Evolutionary conservation across 2,888 invertebrate genomes (phyloP), one percentile per base, ranked within the genome.

Genomic region (Aphidius colemani): DNA sequence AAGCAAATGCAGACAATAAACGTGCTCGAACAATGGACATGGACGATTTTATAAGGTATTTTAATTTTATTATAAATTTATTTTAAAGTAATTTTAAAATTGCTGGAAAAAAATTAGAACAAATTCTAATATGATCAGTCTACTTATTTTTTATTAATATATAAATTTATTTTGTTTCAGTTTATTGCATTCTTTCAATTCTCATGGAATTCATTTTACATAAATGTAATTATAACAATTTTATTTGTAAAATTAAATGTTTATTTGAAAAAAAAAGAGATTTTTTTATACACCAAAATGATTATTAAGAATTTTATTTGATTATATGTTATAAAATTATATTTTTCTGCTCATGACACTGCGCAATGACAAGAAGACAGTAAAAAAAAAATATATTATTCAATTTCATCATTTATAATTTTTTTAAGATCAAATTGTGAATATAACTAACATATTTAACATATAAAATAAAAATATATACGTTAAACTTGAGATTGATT

Each of bases 11-110:
- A 75, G 90, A 89, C 61, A 87, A 91, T 71, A 90, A 90, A 81
- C 87, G 99, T 76, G 95, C 98, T 0, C 86, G 98, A 74, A 90
- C 89, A 6, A 95, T 99, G 97, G 96, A 97, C 78, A 90, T 94
- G 71, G 98, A 98, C 85, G 98, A 99, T 80, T 98, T 99, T 79
- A 90, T 97, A 84, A 87, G 86, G 85, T 87, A 84, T 70, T 46
- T 50, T 63, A 40, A 41, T 39, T 30, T 64, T 61, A 48, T 66
- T 61, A 1, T 39, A 11, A 53, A 59, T 58, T 48, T 61, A 41
- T 49, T 64, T 63, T 1, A 18, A 18, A 2, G 1, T 13, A 18
- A 18, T 18, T 18, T 1, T 18, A 18, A 18, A 1, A 18, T 18
- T 18, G 2, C 1, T 18, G 2, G 2, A 13, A 1, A 13, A 13